phyloP scores from a whole-genome alignment of 2,888 invertebrate genomes.

The Sylvicola fuscatus region DNA sequence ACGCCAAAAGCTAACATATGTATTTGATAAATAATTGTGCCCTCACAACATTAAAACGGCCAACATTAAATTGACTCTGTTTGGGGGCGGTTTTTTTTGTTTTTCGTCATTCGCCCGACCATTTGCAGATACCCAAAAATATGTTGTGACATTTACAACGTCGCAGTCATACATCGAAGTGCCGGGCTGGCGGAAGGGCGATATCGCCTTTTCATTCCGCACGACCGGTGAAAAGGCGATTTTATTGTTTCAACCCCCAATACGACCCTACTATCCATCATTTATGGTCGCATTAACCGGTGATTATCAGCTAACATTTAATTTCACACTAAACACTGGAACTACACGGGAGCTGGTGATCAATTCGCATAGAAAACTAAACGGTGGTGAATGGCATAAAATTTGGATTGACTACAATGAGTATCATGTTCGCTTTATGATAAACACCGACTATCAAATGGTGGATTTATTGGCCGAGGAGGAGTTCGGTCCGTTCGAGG shows the following conservation, averaged over 20 bases:
- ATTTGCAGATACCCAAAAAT: constrained; percentile 66
- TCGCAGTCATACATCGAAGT: constrained; percentile 84
- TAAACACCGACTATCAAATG: constrained; percentile 78
- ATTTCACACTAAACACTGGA: constrained; percentile 72
- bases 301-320: constrained; percentile 72
- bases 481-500: constrained; percentile 82
- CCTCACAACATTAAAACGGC: no score
- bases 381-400: constrained; percentile 91
- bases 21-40: no score
- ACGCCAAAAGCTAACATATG: no score
- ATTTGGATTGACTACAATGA: constrained; percentile 90
- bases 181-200: constrained; percentile 82
- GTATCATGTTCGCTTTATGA: constrained; percentile 82
- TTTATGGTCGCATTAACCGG: constrained; percentile 81
- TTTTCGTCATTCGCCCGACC: no score
- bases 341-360: constrained; percentile 64
- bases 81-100: no score
- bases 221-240: constrained; percentile 83
- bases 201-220: constrained; percentile 80
- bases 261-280: constrained; percentile 71
- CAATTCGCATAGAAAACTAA: constrained; percentile 59
- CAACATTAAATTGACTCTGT: no score
- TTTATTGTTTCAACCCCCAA: constrained; percentile 75
- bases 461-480: constrained; percentile 65
- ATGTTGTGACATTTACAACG: constrained; percentile 85